Evolutionary conservation across 2,888 invertebrate species (phyloP).

Genomic region (Athalia circularis): DNA sequence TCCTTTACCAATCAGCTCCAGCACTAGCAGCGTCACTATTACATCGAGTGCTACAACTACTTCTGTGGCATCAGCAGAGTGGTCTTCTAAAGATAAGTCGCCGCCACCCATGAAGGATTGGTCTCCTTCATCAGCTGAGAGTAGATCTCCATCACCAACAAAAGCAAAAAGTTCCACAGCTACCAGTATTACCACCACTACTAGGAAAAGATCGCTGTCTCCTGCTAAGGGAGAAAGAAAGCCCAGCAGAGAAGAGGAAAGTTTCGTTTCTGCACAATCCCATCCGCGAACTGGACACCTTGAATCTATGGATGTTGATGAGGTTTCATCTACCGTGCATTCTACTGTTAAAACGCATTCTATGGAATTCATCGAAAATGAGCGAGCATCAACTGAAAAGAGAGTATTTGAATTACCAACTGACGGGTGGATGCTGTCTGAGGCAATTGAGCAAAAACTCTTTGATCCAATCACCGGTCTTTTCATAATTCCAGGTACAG

Average conservation of each 20-base stretch:
- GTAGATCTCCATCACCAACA: conserved; percentile 38
- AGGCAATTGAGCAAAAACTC: conserved; percentile 88
- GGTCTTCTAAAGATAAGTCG: conserved; percentile 26
- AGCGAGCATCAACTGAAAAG: conserved; percentile 77
- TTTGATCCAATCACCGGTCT: conserved; percentile 90
- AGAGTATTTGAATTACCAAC: conserved; percentile 87
- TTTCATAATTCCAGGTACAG: conserved; percentile 91
- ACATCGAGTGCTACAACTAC: conserved; percentile 28
- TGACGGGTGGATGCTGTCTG: conserved; percentile 88
- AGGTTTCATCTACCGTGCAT: conserved; percentile 7
- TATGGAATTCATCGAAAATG: conserved; percentile 54
- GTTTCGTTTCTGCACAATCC: not conserved
- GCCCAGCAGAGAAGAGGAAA: conserved; percentile 33
- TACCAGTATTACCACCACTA: conserved; percentile 32
- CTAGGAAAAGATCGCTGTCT: conserved; percentile 24
- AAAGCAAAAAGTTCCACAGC: conserved; percentile 45
- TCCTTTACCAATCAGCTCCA: conserved; percentile 38
- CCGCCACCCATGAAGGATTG: conserved; percentile 36
- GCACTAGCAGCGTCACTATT: conserved; percentile 42
- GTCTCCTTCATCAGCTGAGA: conserved; percentile 39
- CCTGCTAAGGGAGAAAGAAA: conserved; percentile 12
- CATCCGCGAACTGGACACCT: not conserved
- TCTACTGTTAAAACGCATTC: conserved; percentile 32
- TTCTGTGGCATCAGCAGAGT: not conserved
- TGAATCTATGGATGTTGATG: conserved; percentile 18